Evolutionary conservation across 2,888 invertebrate genomes (phyloP).

Genomic region (Sericinus montela): DNA sequence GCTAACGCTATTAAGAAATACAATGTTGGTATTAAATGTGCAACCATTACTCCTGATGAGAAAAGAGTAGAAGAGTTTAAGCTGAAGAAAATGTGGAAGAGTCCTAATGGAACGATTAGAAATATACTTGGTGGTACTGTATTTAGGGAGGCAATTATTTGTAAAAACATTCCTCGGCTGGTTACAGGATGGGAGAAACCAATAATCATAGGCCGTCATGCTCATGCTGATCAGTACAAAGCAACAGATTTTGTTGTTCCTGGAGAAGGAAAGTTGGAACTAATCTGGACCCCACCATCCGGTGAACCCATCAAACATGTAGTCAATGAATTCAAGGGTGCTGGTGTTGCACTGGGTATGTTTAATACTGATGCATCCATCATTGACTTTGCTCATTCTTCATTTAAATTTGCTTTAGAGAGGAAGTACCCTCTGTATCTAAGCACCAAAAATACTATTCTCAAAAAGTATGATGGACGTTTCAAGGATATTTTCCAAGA

Average conservation of each 20-base stretch:
- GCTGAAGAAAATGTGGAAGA: conserved; percentile 94
- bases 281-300: conserved; percentile 87
- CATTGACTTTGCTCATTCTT: conserved; percentile 95
- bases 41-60: conserved; percentile 99
- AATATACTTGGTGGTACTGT: conserved; percentile 92
- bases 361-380: conserved; percentile 98
- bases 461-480: conserved; percentile 97
- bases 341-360: conserved; percentile 97
- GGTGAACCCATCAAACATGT: conserved; percentile 83
- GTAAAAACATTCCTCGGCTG: conserved; percentile 96
- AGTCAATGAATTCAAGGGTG: conserved; percentile 91
- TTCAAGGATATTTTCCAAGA: conserved; percentile 99
- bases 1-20: conserved; percentile 98
- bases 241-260: conserved; percentile 98
- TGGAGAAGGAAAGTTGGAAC: conserved; percentile 91
- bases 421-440: conserved; percentile 93
- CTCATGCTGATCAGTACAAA: conserved; percentile 98
- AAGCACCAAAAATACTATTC: conserved; percentile 98
- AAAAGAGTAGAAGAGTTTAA: conserved; percentile 95
- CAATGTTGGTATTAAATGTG: conserved; percentile 99
- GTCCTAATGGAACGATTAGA: conserved; percentile 93
- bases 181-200: conserved; percentile 97
- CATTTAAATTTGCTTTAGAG: conserved; percentile 92
- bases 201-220: conserved; percentile 99
- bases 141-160: conserved; percentile 92